Base-by-base conservation (phyloP, 2,113 vertebrate species). In the Anser brachyrhynchus region DNA sequence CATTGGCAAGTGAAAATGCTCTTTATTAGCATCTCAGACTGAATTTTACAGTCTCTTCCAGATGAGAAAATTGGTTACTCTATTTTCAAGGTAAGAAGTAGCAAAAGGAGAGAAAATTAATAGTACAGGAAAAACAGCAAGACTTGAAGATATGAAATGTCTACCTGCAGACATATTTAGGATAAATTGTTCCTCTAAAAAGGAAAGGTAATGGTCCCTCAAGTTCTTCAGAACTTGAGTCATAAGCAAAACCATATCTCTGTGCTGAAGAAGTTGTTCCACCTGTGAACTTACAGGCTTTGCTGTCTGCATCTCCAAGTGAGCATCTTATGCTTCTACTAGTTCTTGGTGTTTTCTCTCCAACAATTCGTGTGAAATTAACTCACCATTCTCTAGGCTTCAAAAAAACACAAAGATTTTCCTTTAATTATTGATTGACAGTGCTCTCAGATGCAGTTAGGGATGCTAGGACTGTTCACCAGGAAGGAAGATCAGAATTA, bases 241-340 rank as follows among this genome's bases (percentile, higher is more conserved):
- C 33, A 52, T 6, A 25, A 61, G 18, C 57, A 73, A 93, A 96
- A 51, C 13, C 22, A 80, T 80, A 89, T 59, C 35, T 73, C 22
- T 55, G 3, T 14, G 1, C 6, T 75, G 69, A 74, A 88, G 41
- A 59, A 49, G 28, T 37, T 92, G 9, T 2, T 64, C 39, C 82
- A 9, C 15, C 29, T 67, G 2, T 6, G 7, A 69, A 31, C 5
- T 87, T 87, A 41, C 0, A 2, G 35, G 2, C 22, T 70, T 74
- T 10, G n/a, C 59, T 80, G 10, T 55, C 58, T 67, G 55, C 75
- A 20, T 67, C 46, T 74, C 28, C 46, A n/a, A 65, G 20, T 28
- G 59, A 77, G 25, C 3, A 1, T 85, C 19, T 66, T 25, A 0
- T 21, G 33, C 18, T 71, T 83, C 66, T 55, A 33, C 25, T 88